A percentile compares a stretch with the other conserved stretches of the same genome.
phyloP scores from a whole-genome alignment of 2,113 vertebrate species.

The Procapra przewalskii region DNA sequence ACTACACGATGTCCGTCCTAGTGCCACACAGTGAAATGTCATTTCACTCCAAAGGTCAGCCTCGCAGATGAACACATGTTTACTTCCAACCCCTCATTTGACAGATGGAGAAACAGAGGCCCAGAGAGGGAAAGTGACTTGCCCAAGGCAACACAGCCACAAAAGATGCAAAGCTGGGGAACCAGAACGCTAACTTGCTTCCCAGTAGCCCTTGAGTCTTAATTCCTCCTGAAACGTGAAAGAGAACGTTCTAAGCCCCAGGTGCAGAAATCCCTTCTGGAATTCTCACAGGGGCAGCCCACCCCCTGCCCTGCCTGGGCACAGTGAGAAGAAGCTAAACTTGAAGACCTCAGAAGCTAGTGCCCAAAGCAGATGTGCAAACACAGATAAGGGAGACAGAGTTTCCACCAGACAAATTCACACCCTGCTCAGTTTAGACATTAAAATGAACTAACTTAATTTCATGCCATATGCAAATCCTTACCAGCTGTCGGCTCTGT shows the following conservation, averaged over 20 bases:
- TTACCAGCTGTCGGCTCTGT: constrained; percentile 72
- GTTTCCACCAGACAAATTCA: constrained; percentile 33
- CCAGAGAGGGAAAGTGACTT: neutral
- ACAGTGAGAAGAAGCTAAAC: neutral
- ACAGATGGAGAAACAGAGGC: neutral
- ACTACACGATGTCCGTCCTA: accelerated
- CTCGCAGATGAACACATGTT: neutral
- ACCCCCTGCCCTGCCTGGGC: neutral
- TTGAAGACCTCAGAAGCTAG: neutral
- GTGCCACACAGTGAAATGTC: neutral
- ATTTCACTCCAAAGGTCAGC: neutral
- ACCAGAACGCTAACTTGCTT: neutral
- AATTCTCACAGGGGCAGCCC: neutral
- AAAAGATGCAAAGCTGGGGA: neutral
- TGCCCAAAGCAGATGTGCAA: constrained; percentile 42
- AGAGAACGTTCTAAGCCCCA: neutral
- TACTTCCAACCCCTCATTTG: neutral
- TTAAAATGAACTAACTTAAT: constrained; percentile 69
- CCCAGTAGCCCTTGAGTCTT: neutral
- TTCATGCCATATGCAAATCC: constrained; percentile 72
- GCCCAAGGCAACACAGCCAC: neutral
- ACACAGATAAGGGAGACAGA: constrained; percentile 24
- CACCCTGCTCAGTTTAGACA: constrained; percentile 63
- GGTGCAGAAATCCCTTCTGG: neutral
- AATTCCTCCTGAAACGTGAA: neutral